These are phyloP conservation scores for Cherax destructor DNA, from an alignment of 1,140 invertebrate genomes.

Conservation along the genomic window DNA sequence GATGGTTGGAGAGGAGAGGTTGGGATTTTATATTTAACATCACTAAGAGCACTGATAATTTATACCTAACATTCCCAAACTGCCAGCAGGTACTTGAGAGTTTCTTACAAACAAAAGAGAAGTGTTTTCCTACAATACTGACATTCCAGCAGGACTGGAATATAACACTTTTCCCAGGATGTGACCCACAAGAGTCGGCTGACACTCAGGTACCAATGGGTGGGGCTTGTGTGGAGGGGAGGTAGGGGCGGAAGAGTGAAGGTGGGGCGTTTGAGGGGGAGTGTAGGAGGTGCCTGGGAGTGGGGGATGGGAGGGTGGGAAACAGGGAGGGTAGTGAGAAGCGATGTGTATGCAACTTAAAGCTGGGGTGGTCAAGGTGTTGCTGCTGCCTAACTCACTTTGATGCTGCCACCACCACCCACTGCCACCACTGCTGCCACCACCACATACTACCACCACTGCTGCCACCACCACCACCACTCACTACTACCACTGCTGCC, in stretches of 20 bases:
- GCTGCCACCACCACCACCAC: neutral
- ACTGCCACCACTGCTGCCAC: neutral
- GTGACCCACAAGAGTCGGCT: too few species aligned
- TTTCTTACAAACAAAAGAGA: too few species aligned
- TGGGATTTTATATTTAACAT: too few species aligned
- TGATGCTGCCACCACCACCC: neutral
- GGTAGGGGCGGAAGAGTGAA: neutral
- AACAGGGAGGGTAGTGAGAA: neutral
- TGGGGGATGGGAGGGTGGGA: neutral
- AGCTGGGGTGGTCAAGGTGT: neutral
- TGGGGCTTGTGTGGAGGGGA: neutral
- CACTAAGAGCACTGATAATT: too few species aligned
- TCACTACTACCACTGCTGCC: neutral
- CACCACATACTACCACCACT: neutral
- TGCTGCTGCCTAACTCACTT: neutral
- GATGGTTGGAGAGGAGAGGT: too few species aligned
- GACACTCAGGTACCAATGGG: neutral
- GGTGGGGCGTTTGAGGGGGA: neutral
- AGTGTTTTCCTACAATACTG: too few species aligned
- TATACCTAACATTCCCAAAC: too few species aligned
- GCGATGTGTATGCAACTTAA: neutral
- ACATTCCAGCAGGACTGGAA: too few species aligned
- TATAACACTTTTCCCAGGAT: neutral
- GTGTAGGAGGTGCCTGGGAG: neutral
- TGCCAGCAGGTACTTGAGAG: too few species aligned